Conservation (phyloP, 92 coral and sea anemone species). For the Plumapathes pennacea region DNA sequence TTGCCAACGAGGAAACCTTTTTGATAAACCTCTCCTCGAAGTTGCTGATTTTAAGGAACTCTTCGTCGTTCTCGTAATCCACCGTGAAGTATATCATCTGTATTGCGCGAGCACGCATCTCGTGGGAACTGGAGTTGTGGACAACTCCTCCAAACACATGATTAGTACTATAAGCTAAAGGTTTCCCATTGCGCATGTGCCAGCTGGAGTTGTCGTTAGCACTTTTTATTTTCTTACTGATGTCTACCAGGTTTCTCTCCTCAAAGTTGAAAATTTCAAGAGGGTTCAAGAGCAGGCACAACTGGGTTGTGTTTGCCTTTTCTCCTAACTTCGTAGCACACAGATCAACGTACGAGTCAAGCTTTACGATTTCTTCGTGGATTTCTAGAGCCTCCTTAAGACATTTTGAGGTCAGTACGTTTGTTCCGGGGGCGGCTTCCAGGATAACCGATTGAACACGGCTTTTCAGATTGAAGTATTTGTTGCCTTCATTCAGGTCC, state of each 20-base stretch:
- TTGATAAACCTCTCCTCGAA: conserved; percentile 56
- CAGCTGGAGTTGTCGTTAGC: conserved; percentile 1
- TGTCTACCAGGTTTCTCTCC: conserved; percentile 6
- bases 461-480: conserved; percentile 21
- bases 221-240: conserved; percentile 3
- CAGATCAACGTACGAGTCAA: conserved; percentile 23
- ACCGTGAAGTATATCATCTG: conserved; percentile 35
- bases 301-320: not conserved
- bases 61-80: conserved; percentile 17
- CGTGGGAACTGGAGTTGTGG: conserved; percentile 5
- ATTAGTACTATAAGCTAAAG: conserved; percentile 30
- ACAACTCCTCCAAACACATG: conserved; percentile 41
- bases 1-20: conserved; percentile 10
- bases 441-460: conserved; percentile 40
- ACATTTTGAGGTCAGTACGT: conserved; percentile 31
- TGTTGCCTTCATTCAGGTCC: conserved; percentile 28
- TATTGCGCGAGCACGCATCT: conserved; percentile 29
- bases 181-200: conserved; percentile 58
- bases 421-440: conserved; percentile 8
- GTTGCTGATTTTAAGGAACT: conserved; percentile 12
- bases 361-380: conserved; percentile 21
- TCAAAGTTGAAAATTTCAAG: conserved; percentile 47
- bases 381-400: conserved; percentile 38
- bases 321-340: conserved; percentile 22
- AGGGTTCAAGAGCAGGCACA: conserved; percentile 31